Base-by-base conservation (phyloP, 1,140 invertebrate genomes). In the Helicoverpa armigera region DNA sequence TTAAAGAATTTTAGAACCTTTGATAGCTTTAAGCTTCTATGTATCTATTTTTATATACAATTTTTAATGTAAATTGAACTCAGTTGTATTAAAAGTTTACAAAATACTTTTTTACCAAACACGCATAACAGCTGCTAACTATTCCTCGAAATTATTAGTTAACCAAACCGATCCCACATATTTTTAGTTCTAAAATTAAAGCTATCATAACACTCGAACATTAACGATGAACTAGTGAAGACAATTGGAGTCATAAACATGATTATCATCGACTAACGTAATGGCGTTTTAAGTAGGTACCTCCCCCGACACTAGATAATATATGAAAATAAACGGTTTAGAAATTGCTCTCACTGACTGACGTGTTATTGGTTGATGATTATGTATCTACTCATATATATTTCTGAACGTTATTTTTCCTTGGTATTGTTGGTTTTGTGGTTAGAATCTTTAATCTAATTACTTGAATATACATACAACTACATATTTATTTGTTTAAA, bases 241-340 rank as follows among this genome's bases (percentile, higher is more conserved):
- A 53, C 65, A 50, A 67, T 31, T 50, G 31, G 23, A 7, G 29
- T 72, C 14, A 56, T 56, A 72, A 72, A 72, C 7, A 72, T 18
- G 12, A 31, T 31, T 29, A 54, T 72, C 23, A 54, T 53, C 51
- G 50, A 51, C 16, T 23, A 72, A 53, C 51, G 12, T 72, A 72
- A 70, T 70, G 50, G 18, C n/a, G 35, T 31, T 72, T 56, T 54
- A 72, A 70, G 67, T 54, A 72, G 53, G 67, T 70, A 16, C 67
- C 10, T 10, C 13, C 2, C 31, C 5, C 51, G 4, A 51, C 67
- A 51, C 53, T 53, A 31, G 16, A 35, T 16, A 56, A 72, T 56
- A 9, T 31, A 16, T 43, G 23, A 23, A 23, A 23, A 23, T 23
- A 23, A 23, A 23, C 23, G 23, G 23, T 23, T 54, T 54, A 54